Percentiles rank a stretch among this genome's conserved stretches.
Conservation (phyloP, 30 jellyfish, hydroid and myxozoan genomes). For the Catostylus mosaicus region DNA sequence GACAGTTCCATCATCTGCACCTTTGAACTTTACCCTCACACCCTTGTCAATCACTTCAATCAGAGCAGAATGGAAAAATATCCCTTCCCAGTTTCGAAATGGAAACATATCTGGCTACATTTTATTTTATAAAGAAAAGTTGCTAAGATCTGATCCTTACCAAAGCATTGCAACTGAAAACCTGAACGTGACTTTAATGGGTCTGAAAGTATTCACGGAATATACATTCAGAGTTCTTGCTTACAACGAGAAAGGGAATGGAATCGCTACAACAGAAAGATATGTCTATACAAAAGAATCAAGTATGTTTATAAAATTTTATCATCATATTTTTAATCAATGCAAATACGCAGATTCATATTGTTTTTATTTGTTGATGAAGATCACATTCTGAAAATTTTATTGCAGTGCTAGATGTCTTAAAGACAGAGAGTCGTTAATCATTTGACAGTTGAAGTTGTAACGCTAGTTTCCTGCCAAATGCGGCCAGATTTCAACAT, state of each 20-base stretch:
- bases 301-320: conserved; percentile 16
- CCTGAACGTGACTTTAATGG: conserved; percentile 25
- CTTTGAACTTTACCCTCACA: conserved; percentile 47
- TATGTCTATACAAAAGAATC: conserved; percentile 44
- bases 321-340: too few relatives aligned
- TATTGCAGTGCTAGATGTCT: too few relatives aligned
- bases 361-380: too few relatives aligned
- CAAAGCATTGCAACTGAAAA: conserved; percentile 47
- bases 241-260: conserved; percentile 76
- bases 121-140: conserved; percentile 48
- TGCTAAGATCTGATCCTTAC: conserved; percentile 45
- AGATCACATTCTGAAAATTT: too few relatives aligned
- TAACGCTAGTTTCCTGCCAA: too few relatives aligned
- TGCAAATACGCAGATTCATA: too few relatives aligned
- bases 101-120: conserved; percentile 69
- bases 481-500: too few relatives aligned
- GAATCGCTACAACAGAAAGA: conserved; percentile 62
- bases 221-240: conserved; percentile 69
- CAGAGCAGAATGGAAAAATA: conserved; percentile 50
- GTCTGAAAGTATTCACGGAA: conserved; percentile 61
- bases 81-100: conserved; percentile 20
- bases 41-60: conserved; percentile 58
- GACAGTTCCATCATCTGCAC: conserved; percentile 53
- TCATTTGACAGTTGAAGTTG: too few relatives aligned
- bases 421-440: too few relatives aligned